Conservation (phyloP, 1,140 invertebrate species). For the Cyclina sinensis region DNA sequence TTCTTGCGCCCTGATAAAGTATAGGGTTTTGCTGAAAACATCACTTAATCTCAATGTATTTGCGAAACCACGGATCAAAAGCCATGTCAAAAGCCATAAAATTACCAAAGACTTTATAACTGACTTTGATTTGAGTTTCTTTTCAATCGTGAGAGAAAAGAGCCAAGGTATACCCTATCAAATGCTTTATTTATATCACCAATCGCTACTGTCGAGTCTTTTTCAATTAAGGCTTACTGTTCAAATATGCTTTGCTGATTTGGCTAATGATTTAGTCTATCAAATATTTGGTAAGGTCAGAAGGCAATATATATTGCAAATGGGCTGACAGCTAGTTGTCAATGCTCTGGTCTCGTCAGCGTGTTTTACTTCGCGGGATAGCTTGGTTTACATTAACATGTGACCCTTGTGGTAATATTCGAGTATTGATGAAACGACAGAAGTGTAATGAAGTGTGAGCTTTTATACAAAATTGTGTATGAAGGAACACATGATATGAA, state of each 20-base stretch:
- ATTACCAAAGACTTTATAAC: no score
- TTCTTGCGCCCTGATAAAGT: no score
- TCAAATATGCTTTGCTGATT: conserved; percentile 39
- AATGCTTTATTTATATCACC: neutral
- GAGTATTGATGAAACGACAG: conserved; percentile 11
- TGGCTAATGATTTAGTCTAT: conserved; percentile 38
- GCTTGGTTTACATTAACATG: conserved; percentile 34
- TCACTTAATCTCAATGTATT: no score
- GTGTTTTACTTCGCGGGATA: conserved; percentile 36
- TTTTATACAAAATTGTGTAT: neutral
- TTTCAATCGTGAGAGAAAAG: no score
- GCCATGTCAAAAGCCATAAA: no score
- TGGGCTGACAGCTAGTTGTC: conserved; percentile 37
- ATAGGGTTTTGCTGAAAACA: no score
- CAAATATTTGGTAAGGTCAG: conserved; percentile 33
- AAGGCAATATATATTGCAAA: conserved; percentile 54
- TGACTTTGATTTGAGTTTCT: no score
- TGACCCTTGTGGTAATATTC: conserved; percentile 14
- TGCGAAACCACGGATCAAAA: no score
- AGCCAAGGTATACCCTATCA: no score
- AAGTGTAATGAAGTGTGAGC: conserved; percentile 34
- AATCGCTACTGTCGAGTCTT: neutral
- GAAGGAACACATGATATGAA: conserved; percentile 30
- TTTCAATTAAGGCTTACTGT: conserved; percentile 8
- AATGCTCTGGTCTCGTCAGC: conserved; percentile 11